Percentiles rank a stretch among this genome's conserved stretches.
These are phyloP conservation scores for Discoglossus pictus DNA, from an alignment of 2,797 vertebrate species.

Conservation along the genomic window DNA sequence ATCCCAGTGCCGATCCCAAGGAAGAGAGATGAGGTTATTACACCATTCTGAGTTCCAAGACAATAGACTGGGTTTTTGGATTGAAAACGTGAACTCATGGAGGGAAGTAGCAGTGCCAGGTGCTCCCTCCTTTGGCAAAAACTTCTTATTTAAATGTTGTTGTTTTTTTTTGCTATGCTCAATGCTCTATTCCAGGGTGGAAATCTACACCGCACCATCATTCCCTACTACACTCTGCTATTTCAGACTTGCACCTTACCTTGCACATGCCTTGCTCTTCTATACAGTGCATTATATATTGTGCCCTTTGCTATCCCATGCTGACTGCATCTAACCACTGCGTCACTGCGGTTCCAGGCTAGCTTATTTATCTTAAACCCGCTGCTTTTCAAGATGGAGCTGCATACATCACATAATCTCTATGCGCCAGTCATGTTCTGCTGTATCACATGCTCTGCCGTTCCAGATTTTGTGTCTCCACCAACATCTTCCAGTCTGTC, in stretches of 20 bases:
- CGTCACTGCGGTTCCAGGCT: no score
- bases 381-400: no score
- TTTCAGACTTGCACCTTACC: no score
- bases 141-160: constrained; percentile 49
- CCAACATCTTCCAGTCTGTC: constrained; percentile 23
- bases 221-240: neutral
- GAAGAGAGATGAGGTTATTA: constrained; percentile 30
- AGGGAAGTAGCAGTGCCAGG: constrained; percentile 10
- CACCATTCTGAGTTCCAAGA: constrained; percentile 25
- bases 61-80: neutral
- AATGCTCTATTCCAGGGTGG: constrained; percentile 16
- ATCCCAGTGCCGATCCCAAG: constrained; percentile 29
- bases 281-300: no score
- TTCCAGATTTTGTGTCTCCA: no score
- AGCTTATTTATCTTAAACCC: no score
- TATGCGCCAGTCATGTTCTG: no score
- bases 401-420: no score
- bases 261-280: no score
- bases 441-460: no score
- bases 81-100: constrained; percentile 28
- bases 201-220: neutral
- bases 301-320: no score
- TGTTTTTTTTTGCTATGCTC: constrained; percentile 20
- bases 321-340: no score
- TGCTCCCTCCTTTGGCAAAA: constrained; percentile 22